These are phyloP conservation scores for Macquaria ambigua DNA, from an alignment of 2,113 vertebrate species.

Conservation along the genomic window DNA sequence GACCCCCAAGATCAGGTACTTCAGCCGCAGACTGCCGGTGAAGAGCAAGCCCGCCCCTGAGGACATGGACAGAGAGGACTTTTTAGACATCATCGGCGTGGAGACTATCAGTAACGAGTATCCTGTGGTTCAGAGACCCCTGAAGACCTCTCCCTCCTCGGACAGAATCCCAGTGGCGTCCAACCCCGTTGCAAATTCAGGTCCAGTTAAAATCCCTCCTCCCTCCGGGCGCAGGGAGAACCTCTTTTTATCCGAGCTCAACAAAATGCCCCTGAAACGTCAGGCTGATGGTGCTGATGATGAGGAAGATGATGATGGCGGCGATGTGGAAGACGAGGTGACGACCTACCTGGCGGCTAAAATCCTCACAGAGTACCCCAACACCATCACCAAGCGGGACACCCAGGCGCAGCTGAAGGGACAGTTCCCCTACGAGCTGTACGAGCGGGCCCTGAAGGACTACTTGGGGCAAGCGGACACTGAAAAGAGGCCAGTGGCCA, in stretches of 20 bases:
- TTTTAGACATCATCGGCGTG: slow-evolving; percentile 92
- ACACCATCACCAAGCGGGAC: slow-evolving; percentile 86
- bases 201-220: slow-evolving; percentile 63
- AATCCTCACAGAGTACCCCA: slow-evolving; percentile 92
- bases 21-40: slow-evolving; percentile 84
- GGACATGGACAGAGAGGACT: slow-evolving; percentile 93
- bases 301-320: slow-evolving; percentile 85
- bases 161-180: slow-evolving; percentile 82
- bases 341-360: slow-evolving; percentile 92
- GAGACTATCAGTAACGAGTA: slow-evolving; percentile 89
- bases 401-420: slow-evolving; percentile 82
- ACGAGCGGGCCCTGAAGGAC: slow-evolving; percentile 90
- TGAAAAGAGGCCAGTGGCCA: slow-evolving; percentile 80
- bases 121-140: slow-evolving; percentile 85
- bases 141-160: slow-evolving; percentile 84
- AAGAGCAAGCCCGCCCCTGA: slow-evolving; percentile 88
- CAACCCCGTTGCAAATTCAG: slow-evolving; percentile 69
- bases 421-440: slow-evolving; percentile 87
- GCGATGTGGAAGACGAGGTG: slow-evolving; percentile 91
- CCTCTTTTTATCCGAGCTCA: slow-evolving; percentile 85
- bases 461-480: slow-evolving; percentile 86
- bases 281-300: slow-evolving; percentile 63
- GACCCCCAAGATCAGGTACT: slow-evolving; percentile 87
- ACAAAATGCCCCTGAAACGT: slow-evolving; percentile 88
- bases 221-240: slow-evolving; percentile 86